Evolutionary conservation across 2,888 invertebrate species (phyloP).

Genomic region (Brachynemurus nebulosus): DNA sequence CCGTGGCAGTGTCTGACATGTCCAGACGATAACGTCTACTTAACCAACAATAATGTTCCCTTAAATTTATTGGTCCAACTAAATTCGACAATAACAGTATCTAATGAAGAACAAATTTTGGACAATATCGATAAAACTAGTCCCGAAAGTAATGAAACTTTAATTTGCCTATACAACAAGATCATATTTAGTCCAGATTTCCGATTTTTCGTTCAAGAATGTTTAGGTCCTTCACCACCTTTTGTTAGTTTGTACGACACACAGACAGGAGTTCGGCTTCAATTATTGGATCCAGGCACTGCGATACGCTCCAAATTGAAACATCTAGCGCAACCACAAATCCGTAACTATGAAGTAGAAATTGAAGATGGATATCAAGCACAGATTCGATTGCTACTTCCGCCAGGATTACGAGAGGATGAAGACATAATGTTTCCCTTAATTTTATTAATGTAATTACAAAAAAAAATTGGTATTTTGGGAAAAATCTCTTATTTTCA

Average conservation of each 20-base stretch:
- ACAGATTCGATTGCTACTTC: slow-evolving; percentile 64
- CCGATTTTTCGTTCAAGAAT: slow-evolving; percentile 53
- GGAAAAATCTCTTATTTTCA: background rate
- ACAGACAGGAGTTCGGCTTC: slow-evolving; percentile 41
- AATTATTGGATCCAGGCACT: slow-evolving; percentile 54
- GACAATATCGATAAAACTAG: background rate
- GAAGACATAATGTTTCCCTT: slow-evolving; percentile 71
- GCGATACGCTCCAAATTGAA: slow-evolving; percentile 46
- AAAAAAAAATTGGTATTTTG: background rate
- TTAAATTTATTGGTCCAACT: background rate
- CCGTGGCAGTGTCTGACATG: slow-evolving; percentile 48
- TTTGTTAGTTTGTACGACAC: slow-evolving; percentile 49
- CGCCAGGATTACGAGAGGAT: slow-evolving; percentile 70
- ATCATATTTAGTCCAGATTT: slow-evolving; percentile 42
- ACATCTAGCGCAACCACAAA: slow-evolving; percentile 58
- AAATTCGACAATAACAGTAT: background rate
- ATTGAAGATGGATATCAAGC: slow-evolving; percentile 53
- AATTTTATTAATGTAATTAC: slow-evolving; percentile 68
- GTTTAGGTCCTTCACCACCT: slow-evolving; percentile 64
- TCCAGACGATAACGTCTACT: slow-evolving; percentile 22
- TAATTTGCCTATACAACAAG: slow-evolving; percentile 40
- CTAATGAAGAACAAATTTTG: too few species aligned
- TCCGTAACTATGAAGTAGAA: slow-evolving; percentile 53
- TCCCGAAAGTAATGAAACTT: background rate
- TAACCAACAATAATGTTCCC: slow-evolving; percentile 21